Percentiles rank a stretch among this genome's conserved stretches.
Evolutionary conservation across 1,140 invertebrate species (phyloP).

Genomic region (Drosophila biarmipes): DNA sequence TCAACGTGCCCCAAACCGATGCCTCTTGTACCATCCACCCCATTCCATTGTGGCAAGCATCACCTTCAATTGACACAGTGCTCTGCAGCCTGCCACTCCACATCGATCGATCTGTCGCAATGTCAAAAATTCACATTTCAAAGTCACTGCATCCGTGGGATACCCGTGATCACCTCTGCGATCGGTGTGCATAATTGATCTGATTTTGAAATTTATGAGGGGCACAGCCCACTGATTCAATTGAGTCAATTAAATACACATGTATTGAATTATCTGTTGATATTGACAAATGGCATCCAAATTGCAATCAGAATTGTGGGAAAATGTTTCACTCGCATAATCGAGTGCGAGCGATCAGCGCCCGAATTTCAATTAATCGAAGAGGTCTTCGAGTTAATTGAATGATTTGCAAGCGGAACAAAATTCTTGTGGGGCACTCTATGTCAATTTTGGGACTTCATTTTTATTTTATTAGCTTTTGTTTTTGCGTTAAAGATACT

Average conservation of each 20-base stretch:
- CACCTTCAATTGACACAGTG: constrained; percentile 53
- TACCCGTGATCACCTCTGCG: constrained; percentile 3
- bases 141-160: constrained; percentile 33
- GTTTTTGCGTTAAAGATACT: no score
- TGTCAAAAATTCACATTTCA: constrained; percentile 26
- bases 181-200: constrained; percentile 63
- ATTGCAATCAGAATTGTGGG: constrained; percentile 67
- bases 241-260: constrained; percentile 70
- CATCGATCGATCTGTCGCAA: constrained; percentile 30
- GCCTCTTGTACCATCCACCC: background rate
- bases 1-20: constrained; percentile 47
- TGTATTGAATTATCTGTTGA: constrained; percentile 78
- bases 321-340: constrained; percentile 38
- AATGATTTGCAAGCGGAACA: constrained; percentile 9
- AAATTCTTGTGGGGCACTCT: background rate
- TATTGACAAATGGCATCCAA: constrained; percentile 73
- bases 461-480: background rate
- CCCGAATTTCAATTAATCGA: constrained; percentile 51
- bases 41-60: constrained; percentile 51
- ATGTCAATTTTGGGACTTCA: background rate
- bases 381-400: constrained; percentile 25
- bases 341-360: constrained; percentile 51
- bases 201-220: constrained; percentile 69
- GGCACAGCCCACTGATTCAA: constrained; percentile 60
- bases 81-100: background rate